These are phyloP conservation scores for Frankliniella fusca DNA, from an alignment of 2,888 invertebrate species.

Conservation along the genomic window DNA sequence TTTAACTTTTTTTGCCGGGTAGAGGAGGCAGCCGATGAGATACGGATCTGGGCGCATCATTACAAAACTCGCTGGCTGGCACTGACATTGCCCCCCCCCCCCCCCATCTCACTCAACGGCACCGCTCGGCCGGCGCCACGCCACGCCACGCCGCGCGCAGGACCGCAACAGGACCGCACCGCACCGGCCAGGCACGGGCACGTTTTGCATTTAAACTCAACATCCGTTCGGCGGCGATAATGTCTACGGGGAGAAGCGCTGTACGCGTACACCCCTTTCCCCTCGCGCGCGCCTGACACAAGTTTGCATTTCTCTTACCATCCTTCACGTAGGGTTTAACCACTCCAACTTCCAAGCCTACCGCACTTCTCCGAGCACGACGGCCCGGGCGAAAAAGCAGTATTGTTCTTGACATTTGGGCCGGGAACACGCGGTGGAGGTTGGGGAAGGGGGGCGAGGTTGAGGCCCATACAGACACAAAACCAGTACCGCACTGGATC, in stretches of 20 bases:
- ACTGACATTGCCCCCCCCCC: not conserved
- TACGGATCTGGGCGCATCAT: not conserved
- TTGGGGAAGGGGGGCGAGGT: too few relatives aligned
- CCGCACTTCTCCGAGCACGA: too few relatives aligned
- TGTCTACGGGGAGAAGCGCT: not conserved
- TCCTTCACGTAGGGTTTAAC: too few relatives aligned
- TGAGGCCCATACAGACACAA: too few relatives aligned
- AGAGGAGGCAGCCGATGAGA: not conserved
- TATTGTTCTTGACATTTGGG: not conserved
- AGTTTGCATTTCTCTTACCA: too few relatives aligned
- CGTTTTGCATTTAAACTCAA: constrained; percentile 9
- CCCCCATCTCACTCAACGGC: not conserved
- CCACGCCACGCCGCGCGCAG: not conserved
- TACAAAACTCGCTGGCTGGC: not conserved
- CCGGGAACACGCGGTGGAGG: too few relatives aligned
- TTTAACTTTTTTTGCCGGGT: too few relatives aligned
- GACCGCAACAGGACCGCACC: not conserved
- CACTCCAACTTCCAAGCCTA: too few relatives aligned
- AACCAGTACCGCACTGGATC: too few relatives aligned
- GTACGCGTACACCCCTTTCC: not conserved
- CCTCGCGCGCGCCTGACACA: too few relatives aligned
- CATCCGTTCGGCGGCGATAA: not conserved
- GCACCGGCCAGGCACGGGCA: not conserved
- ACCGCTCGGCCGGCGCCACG: not conserved
- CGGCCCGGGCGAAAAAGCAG: too few relatives aligned